Conservation (phyloP, 2,797 vertebrate species). For the Microctenopoma stevenorrisi region DNA sequence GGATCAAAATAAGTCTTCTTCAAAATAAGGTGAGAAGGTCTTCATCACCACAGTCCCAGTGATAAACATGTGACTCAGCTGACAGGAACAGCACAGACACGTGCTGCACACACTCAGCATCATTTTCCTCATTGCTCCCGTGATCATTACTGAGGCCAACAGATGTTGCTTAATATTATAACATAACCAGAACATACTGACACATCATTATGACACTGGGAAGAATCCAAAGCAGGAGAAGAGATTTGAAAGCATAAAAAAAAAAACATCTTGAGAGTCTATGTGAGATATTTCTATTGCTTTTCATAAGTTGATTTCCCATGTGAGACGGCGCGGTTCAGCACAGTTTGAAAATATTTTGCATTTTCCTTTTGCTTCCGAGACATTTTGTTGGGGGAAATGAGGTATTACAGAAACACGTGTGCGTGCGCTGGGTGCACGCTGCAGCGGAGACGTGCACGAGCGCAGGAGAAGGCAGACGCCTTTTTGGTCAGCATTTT, state of each 20-base stretch:
- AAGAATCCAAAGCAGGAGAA: conserved; percentile 41
- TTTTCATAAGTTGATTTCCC: conserved; percentile 53
- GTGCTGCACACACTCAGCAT: too few relatives aligned
- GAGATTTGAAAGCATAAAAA: conserved; percentile 56
- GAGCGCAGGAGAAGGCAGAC: background rate
- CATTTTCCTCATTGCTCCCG: too few relatives aligned
- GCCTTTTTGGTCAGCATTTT: too few relatives aligned
- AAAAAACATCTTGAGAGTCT: conserved; percentile 45
- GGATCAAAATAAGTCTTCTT: too few relatives aligned
- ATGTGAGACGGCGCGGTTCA: conserved; percentile 47
- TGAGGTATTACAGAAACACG: conserved; percentile 28
- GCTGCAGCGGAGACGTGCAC: conserved; percentile 3
- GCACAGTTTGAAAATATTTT: conserved; percentile 26
- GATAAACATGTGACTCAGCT: too few relatives aligned
- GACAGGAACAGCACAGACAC: too few relatives aligned
- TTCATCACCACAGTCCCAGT: too few relatives aligned
- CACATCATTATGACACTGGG: conserved; percentile 59
- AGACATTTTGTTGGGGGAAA: conserved; percentile 28
- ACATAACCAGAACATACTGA: conserved; percentile 50
- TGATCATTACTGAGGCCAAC: too few relatives aligned
- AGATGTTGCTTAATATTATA: too few relatives aligned
- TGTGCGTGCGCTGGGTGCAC: background rate
- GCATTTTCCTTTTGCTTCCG: conserved; percentile 16
- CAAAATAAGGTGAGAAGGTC: too few relatives aligned
- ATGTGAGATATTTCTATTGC: conserved; percentile 45